Percentiles rank a stretch among this genome's conserved stretches.
These are phyloP conservation scores for Minunthozetes semirufus DNA, from an alignment of 2,888 invertebrate genomes.

Conservation along the genomic window DNA sequence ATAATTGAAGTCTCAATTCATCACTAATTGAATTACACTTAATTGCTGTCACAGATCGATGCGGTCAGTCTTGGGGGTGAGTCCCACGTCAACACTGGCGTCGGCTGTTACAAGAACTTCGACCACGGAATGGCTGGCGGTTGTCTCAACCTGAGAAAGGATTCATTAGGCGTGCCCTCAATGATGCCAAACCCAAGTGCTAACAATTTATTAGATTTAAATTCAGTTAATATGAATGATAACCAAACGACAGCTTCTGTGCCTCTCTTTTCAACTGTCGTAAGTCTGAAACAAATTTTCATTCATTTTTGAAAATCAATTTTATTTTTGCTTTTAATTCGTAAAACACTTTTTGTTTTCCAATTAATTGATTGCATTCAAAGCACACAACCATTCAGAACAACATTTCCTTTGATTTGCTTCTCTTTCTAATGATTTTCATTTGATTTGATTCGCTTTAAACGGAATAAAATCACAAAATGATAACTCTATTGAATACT, in stretches of 20 bases:
- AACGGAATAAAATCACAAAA: too few relatives aligned
- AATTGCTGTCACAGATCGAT: constrained; percentile 38
- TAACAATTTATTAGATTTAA: constrained; percentile 19
- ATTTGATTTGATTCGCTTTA: too few relatives aligned
- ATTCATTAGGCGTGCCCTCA: constrained; percentile 8
- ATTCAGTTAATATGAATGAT: not conserved
- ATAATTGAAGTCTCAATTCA: not conserved
- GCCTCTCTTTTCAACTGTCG: constrained; percentile 4
- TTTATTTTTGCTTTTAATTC: not conserved
- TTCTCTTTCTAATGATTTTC: not conserved
- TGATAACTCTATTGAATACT: too few relatives aligned
- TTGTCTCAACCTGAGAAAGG: constrained; percentile 44
- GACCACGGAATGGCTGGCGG: constrained; percentile 47
- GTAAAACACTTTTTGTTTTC: not conserved
- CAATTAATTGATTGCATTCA: not conserved
- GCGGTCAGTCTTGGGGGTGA: constrained; percentile 42
- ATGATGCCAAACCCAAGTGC: constrained; percentile 11
- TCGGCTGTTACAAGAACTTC: constrained; percentile 50
- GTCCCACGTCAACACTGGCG: constrained; percentile 47
- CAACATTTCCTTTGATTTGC: not conserved
- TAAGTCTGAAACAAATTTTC: not conserved
- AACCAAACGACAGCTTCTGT: constrained; percentile 3
- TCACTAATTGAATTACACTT: not conserved
- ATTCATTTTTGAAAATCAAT: not conserved
- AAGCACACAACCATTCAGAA: not conserved